Percentiles rank a stretch among this genome's conserved stretches.
Conservation (phyloP, 2,888 invertebrate species). For the Gortyna flavago region DNA sequence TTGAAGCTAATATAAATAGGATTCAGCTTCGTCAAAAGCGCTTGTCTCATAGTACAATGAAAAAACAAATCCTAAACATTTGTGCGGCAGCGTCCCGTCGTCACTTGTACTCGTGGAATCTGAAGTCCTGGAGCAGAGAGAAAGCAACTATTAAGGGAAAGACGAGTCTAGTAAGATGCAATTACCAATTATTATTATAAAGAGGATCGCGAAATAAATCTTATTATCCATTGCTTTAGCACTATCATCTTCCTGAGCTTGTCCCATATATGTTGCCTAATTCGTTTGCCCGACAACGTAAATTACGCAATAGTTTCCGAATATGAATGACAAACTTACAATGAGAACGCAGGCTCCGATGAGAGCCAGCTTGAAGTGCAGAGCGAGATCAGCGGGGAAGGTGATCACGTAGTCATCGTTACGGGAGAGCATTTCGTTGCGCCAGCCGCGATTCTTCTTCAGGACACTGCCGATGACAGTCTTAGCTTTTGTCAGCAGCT, state of each 20-base stretch:
- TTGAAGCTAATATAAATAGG: neutral
- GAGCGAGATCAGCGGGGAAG: slow-evolving; percentile 33
- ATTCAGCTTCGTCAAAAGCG: neutral
- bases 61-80: neutral
- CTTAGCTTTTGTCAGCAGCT: slow-evolving; percentile 73
- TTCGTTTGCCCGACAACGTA: neutral
- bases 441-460: slow-evolving; percentile 29
- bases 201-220: no score
- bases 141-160: neutral
- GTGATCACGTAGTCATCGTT: slow-evolving; percentile 27
- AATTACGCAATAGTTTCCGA: neutral
- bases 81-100: neutral
- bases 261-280: neutral
- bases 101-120: slow-evolving; percentile 20
- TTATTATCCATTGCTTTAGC: neutral
- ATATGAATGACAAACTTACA: slow-evolving; percentile 7
- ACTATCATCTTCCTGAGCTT: neutral
- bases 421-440: slow-evolving; percentile 44
- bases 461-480: slow-evolving; percentile 68
- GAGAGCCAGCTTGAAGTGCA: slow-evolving; percentile 32
- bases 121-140: slow-evolving; percentile 17
- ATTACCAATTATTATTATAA: neutral
- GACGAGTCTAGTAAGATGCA: neutral
- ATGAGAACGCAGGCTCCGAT: slow-evolving; percentile 11
- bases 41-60: neutral